Evolutionary conservation across 1,140 invertebrate genomes (phyloP).

Genomic region (Drosophila aff.): DNA sequence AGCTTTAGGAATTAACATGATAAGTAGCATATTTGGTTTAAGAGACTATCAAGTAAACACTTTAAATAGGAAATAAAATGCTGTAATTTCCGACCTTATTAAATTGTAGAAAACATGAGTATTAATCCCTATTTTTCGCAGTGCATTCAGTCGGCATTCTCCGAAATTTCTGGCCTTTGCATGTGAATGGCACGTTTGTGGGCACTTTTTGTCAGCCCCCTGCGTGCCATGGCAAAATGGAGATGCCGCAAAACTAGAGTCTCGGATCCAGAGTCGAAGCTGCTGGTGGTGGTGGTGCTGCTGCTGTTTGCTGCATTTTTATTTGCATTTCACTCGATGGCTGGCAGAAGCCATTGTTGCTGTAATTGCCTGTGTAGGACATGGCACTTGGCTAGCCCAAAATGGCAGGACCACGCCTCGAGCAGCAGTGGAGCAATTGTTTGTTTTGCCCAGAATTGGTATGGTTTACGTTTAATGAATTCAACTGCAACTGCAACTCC

Average conservation of each 20-base stretch:
- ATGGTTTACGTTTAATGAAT: constrained; percentile 36
- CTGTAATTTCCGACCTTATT: neutral
- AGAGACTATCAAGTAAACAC: too few relatives aligned
- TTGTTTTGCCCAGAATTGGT: constrained; percentile 15
- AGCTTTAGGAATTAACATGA: neutral
- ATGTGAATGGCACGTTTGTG: constrained; percentile 78
- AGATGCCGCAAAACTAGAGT: constrained; percentile 54
- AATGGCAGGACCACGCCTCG: constrained; percentile 26
- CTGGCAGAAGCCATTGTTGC: constrained; percentile 57
- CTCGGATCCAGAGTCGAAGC: neutral
- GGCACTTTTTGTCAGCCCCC: constrained; percentile 48
- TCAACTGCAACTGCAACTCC: constrained; percentile 34
- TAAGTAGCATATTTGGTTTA: too few relatives aligned
- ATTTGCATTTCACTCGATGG: constrained; percentile 57
- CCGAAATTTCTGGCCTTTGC: constrained; percentile 62
- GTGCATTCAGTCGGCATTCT: constrained; percentile 4
- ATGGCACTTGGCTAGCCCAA: constrained; percentile 59
- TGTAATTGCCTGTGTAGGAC: constrained; percentile 78
- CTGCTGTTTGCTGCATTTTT: constrained; percentile 57
- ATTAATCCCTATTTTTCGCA: neutral
- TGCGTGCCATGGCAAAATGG: constrained; percentile 50
- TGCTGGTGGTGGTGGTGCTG: neutral
- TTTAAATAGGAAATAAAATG: too few relatives aligned
- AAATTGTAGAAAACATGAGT: too few relatives aligned
- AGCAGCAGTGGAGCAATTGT: constrained; percentile 16